Evolutionary conservation across 2,113 vertebrate genomes (phyloP).

Genomic region (Mixornis gularis): DNA sequence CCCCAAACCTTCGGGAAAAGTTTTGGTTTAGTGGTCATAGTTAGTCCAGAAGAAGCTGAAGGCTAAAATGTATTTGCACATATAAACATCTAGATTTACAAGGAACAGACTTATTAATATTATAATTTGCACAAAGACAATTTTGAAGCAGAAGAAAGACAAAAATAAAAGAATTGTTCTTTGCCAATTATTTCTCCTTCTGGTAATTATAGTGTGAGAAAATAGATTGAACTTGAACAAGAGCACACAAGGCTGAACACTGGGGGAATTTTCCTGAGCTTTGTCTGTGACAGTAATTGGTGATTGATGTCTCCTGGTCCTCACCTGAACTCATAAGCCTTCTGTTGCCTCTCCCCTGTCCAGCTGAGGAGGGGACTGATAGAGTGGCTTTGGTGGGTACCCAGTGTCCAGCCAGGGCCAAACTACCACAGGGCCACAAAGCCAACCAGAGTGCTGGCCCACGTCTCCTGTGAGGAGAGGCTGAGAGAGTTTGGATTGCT

Average conservation of each 20-base stretch:
- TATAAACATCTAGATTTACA: background rate
- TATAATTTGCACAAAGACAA: background rate
- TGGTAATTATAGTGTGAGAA: background rate
- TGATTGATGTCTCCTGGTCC: background rate
- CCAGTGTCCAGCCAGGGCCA: background rate
- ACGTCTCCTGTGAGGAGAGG: background rate
- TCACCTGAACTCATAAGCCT: background rate
- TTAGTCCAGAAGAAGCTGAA: background rate
- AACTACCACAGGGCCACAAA: background rate
- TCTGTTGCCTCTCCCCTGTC: background rate
- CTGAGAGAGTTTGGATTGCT: background rate
- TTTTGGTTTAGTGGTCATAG: background rate
- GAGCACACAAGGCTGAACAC: background rate
- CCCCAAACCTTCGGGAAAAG: background rate
- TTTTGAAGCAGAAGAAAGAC: background rate
- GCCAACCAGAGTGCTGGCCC: background rate
- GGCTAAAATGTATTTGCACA: background rate
- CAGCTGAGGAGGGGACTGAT: background rate
- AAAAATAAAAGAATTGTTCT: background rate
- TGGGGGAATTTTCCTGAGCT: background rate
- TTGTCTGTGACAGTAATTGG: background rate
- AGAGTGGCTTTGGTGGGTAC: background rate
- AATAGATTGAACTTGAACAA: background rate
- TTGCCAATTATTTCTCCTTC: background rate
- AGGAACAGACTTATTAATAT: background rate